Evolutionary conservation across 2,113 vertebrate genomes (phyloP).

Genomic region (Festucalex cinctus): DNA sequence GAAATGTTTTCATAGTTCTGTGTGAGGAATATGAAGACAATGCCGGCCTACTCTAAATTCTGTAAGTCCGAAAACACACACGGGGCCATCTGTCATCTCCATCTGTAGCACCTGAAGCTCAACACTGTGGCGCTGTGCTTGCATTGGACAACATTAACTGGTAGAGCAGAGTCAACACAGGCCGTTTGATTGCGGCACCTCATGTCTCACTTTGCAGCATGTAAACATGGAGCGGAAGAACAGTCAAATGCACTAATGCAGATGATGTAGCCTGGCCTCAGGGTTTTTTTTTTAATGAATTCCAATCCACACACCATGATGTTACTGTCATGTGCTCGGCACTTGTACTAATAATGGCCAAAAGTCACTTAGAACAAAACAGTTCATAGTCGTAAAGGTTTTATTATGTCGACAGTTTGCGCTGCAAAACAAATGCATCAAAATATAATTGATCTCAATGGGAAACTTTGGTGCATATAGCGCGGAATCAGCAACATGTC

Average conservation of each 20-base stretch:
- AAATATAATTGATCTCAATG: too few species aligned
- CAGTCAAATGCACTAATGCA: background rate
- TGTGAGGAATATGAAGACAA: background rate
- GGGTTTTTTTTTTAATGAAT: too few species aligned
- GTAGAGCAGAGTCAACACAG: background rate
- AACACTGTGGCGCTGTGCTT: background rate
- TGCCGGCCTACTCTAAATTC: background rate
- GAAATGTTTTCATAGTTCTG: background rate
- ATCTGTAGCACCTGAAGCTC: conserved; percentile 2
- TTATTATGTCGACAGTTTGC: background rate
- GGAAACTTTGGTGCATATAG: background rate
- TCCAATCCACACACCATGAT: too few species aligned
- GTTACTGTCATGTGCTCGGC: too few species aligned
- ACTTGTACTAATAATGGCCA: too few species aligned
- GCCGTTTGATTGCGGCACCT: background rate
- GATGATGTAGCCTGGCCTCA: background rate
- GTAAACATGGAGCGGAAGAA: background rate
- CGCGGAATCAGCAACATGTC: background rate
- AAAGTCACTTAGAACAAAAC: too few species aligned
- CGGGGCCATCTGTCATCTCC: background rate
- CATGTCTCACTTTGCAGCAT: background rate
- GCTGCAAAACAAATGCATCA: background rate
- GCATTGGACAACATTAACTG: conserved; percentile 4
- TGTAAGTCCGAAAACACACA: background rate
- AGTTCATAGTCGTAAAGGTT: background rate